These are phyloP conservation scores for Cygnus atratus DNA, from an alignment of 2,113 vertebrate genomes.

Conservation along the genomic window DNA sequence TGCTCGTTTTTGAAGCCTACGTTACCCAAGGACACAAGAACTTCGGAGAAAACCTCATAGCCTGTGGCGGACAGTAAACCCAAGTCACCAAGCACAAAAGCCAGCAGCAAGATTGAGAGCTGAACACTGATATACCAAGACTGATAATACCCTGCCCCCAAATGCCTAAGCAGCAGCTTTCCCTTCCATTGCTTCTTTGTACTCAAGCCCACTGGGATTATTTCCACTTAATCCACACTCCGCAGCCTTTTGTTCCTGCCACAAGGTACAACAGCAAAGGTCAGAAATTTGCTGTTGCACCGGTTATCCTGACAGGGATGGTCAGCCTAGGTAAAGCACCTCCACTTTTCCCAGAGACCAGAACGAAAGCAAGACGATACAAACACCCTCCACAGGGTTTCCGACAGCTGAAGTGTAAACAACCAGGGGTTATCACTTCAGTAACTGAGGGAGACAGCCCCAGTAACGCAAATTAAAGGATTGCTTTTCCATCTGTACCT, in stretches of 20 bases:
- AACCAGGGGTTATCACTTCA: neutral
- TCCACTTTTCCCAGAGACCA: neutral
- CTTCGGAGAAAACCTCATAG: neutral
- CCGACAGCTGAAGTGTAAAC: neutral
- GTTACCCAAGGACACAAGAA: neutral
- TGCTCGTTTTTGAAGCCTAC: neutral
- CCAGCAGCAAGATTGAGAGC: neutral
- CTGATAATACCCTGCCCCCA: neutral
- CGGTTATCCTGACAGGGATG: fast-evolving
- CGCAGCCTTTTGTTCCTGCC: neutral
- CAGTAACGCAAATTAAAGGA: neutral
- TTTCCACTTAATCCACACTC: neutral
- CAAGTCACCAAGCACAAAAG: neutral
- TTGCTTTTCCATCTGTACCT: neutral
- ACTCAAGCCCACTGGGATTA: neutral
- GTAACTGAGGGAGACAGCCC: neutral
- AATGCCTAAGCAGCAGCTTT: neutral
- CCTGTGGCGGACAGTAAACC: neutral
- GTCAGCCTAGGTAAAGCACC: fast-evolving
- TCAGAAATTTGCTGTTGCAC: neutral
- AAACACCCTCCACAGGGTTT: fast-evolving
- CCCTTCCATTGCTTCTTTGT: neutral
- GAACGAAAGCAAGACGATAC: neutral
- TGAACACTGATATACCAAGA: neutral
- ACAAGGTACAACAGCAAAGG: neutral